These are phyloP conservation scores for Sterna hirundo DNA, from an alignment of 2,113 vertebrate species.

Conservation along the genomic window DNA sequence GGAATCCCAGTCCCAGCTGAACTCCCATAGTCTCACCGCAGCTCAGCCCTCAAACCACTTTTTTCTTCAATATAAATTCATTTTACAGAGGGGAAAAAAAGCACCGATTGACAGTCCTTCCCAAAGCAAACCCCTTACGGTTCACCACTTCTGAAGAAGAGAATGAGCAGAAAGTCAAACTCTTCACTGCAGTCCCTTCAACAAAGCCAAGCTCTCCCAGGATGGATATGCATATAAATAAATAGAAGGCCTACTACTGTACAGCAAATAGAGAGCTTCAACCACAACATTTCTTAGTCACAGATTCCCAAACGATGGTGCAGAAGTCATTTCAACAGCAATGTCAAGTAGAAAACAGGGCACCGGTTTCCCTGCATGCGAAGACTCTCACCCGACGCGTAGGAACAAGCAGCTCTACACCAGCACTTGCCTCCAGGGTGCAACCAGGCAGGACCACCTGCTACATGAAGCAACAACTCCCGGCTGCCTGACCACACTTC, in stretches of 20 bases:
- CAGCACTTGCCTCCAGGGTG: fast-evolving
- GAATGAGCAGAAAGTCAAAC: neutral
- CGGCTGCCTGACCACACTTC: neutral
- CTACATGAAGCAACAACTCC: neutral
- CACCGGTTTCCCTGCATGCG: fast-evolving
- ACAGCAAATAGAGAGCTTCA: neutral
- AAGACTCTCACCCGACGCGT: neutral
- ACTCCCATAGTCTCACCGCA: neutral
- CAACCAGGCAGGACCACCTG: neutral
- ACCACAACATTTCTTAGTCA: neutral
- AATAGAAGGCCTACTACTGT: neutral
- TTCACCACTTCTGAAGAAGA: neutral
- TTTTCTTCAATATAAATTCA: neutral
- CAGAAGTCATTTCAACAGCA: neutral
- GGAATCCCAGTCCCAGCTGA: neutral
- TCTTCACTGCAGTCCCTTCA: neutral
- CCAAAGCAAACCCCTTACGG: neutral
- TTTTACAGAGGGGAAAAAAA: neutral
- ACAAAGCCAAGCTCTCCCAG: neutral
- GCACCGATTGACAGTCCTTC: neutral
- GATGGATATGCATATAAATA: neutral
- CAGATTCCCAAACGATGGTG: neutral
- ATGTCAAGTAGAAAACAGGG: neutral
- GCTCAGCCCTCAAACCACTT: neutral
- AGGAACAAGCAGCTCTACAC: neutral